Base-by-base conservation (phyloP, 2,113 vertebrate species). In the Gymnorhina tibicen region DNA sequence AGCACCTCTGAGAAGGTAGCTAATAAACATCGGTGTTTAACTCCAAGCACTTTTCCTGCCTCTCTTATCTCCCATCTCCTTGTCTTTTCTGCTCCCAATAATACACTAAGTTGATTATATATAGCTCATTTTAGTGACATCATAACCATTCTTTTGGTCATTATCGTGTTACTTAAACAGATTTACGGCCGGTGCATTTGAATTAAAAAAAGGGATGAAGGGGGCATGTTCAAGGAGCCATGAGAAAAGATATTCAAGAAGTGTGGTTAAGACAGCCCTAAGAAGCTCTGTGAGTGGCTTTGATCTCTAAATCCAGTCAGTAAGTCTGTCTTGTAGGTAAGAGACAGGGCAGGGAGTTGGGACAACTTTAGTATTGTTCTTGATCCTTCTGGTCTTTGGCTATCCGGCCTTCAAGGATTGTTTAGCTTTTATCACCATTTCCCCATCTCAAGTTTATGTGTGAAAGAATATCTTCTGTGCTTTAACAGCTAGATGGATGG, bases 101-200 rank as follows among this genome's bases (percentile, higher is more conserved):
- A 95, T 69, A 95, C 75, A 83, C 81, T 85, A 90, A 37, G 44
- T 74, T 90, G 85, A 88, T 96, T 96, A 95, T 95, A 95, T 80
- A 96, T 80, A 79, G 94, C 94, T 96, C 91, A 73, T 95, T 96
- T 95, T 85, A 96, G 96, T 96, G 95, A 94, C 93, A 95, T 95
- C 89, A 96, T 96, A 97, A 93, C 91, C 70, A 91, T 96, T 96
- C 78, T 2, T 16, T 76, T 78, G 85, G 89, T 93, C 91, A 93
- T 97, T 94, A 97, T 74, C 67, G 30, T 59, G 89, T 96, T 96
- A 94, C 94, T 96, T 96, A 95, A 85, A 96, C 78, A 96, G 94
- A 97, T 96, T 96, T 97, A 96, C 2, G 0, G 49, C 85, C 2
- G 3, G 35, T 37, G 30, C 2, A 4, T 96, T 96, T 85, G 85